Evolutionary conservation across 2,888 invertebrate genomes (phyloP).

Genomic region (Iphiclides podalirius): DNA sequence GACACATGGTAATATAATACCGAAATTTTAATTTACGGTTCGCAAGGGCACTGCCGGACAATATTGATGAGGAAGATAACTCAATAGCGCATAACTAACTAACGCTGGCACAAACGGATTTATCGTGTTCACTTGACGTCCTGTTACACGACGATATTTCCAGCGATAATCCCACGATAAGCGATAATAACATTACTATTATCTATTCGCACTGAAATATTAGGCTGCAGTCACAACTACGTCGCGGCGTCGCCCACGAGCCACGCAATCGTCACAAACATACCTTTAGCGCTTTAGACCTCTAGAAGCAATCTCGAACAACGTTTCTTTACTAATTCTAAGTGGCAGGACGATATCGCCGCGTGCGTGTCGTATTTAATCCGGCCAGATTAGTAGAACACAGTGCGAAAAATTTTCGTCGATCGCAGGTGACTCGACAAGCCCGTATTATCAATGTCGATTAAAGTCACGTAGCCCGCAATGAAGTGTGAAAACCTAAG

Average conservation of each 20-base stretch:
- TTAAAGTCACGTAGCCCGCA: not conserved
- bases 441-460: not conserved
- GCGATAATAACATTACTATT: not conserved
- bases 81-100: too few relatives aligned
- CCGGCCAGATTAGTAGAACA: too few relatives aligned
- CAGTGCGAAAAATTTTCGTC: not conserved
- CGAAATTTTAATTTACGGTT: conserved; percentile 1
- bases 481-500: too few relatives aligned
- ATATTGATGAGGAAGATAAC: too few relatives aligned
- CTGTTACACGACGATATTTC: not conserved
- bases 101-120: too few relatives aligned
- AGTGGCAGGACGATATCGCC: too few relatives aligned
- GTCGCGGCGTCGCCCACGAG: not conserved
- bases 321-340: too few relatives aligned
- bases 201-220: not conserved
- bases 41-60: not conserved
- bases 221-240: not conserved
- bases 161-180: not conserved
- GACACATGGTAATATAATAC: not conserved
- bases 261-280: too few relatives aligned
- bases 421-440: not conserved
- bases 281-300: too few relatives aligned
- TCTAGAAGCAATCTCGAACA: too few relatives aligned
- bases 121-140: not conserved
- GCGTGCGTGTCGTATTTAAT: too few relatives aligned